Evolutionary conservation across 2,113 vertebrate species (phyloP).

Genomic region (Smithornis capensis): DNA sequence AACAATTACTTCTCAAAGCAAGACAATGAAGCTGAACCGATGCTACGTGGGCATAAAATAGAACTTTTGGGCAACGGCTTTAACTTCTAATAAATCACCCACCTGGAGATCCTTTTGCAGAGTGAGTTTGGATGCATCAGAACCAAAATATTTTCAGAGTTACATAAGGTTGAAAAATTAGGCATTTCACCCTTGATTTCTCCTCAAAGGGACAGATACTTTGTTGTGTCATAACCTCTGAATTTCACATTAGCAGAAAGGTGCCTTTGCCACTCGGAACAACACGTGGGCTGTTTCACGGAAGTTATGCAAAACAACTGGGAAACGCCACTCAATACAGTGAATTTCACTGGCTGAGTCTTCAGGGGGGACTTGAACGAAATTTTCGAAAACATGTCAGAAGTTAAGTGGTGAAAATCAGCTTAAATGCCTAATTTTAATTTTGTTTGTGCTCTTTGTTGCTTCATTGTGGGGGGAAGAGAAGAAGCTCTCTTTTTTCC

Average conservation of each 20-base stretch:
- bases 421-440: constrained; percentile 66
- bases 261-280: neutral
- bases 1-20: constrained; percentile 55
- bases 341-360: constrained; percentile 8
- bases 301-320: neutral
- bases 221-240: neutral
- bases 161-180: constrained; percentile 24
- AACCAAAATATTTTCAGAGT: neutral
- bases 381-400: constrained; percentile 57
- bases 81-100: constrained; percentile 37
- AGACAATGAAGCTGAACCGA: constrained; percentile 21
- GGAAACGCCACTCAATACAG: neutral
- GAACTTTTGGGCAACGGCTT: constrained; percentile 6
- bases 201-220: neutral
- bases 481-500: constrained; percentile 48
- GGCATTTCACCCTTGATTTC: neutral
- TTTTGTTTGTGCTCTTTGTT: constrained; percentile 63
- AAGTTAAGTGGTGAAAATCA: constrained; percentile 69
- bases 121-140: neutral
- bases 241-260: neutral
- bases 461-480: constrained; percentile 25
- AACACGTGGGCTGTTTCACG: neutral
- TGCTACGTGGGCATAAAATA: neutral
- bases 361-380: constrained; percentile 17
- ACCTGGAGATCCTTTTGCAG: constrained; percentile 35